These are phyloP conservation scores for Agrochola lota DNA, from an alignment of 2,888 invertebrate species.

Conservation along the genomic window DNA sequence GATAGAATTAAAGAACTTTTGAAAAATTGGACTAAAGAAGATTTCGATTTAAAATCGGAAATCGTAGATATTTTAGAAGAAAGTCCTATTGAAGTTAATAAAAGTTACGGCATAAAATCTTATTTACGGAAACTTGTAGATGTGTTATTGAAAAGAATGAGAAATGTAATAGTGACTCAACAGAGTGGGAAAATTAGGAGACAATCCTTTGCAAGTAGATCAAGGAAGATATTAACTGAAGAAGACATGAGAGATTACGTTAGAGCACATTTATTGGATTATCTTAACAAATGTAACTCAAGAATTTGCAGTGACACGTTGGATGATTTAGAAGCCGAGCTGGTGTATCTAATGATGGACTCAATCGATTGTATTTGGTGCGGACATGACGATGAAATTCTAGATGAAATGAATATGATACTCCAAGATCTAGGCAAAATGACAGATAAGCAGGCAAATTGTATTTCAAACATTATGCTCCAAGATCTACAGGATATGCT, in stretches of 20 bases:
- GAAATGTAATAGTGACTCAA: slow-evolving; percentile 40
- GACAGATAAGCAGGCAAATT: slow-evolving; percentile 67
- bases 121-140: slow-evolving; percentile 72
- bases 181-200: slow-evolving; percentile 16
- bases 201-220: slow-evolving; percentile 23
- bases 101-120: slow-evolving; percentile 60
- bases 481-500: slow-evolving; percentile 62
- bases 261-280: slow-evolving; percentile 66
- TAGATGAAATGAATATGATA: slow-evolving; percentile 68
- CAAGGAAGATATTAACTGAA: slow-evolving; percentile 66
- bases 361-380: slow-evolving; percentile 67
- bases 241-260: slow-evolving; percentile 71
- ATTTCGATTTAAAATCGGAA: slow-evolving; percentile 64
- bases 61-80: slow-evolving; percentile 71
- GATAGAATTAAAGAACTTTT: slow-evolving; percentile 66
- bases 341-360: slow-evolving; percentile 71
- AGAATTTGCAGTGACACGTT: slow-evolving; percentile 58
- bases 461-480: slow-evolving; percentile 68
- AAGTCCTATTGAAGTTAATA: slow-evolving; percentile 67
- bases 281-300: slow-evolving; percentile 64
- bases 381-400: slow-evolving; percentile 64
- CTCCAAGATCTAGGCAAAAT: slow-evolving; percentile 69
- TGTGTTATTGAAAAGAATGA: slow-evolving; percentile 67
- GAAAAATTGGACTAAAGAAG: slow-evolving; percentile 57
- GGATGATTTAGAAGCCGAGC: slow-evolving; percentile 72